Percentiles rank a stretch among this genome's conserved stretches.
These are phyloP conservation scores for Shargacucullia verbasci DNA, from an alignment of 2,888 invertebrate genomes.

Conservation along the genomic window DNA sequence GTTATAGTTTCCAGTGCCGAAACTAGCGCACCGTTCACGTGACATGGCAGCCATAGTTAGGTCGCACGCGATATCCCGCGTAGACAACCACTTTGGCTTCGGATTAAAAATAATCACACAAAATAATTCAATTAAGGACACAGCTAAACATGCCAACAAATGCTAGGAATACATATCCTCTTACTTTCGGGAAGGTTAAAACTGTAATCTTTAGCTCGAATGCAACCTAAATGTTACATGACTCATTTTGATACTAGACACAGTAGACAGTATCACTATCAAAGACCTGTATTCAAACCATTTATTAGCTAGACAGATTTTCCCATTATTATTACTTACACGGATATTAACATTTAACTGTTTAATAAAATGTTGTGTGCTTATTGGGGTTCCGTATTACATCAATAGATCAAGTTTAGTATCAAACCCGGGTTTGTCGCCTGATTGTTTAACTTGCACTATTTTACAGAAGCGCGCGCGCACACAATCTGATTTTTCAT, in stretches of 20 bases:
- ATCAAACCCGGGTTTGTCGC: no score
- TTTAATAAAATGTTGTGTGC: no score
- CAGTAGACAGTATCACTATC: constrained; percentile 12
- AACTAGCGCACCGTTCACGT: constrained; percentile 42
- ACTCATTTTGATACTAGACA: constrained; percentile 31
- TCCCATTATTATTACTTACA: constrained; percentile 11
- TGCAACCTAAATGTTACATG: constrained; percentile 34
- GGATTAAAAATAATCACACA: constrained; percentile 12
- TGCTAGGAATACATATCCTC: constrained; percentile 11
- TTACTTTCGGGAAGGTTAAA: constrained; percentile 17
- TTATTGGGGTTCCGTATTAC: no score
- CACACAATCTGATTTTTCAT: no score
- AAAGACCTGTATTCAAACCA: constrained; percentile 20
- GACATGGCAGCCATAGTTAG: constrained; percentile 34
- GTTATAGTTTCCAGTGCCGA: constrained; percentile 28
- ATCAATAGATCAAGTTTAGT: no score
- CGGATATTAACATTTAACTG: no score
- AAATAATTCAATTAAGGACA: constrained; percentile 38
- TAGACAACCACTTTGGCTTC: constrained; percentile 3
- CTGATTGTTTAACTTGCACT: no score
- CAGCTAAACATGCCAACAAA: constrained; percentile 1
- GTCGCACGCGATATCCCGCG: constrained; percentile 38
- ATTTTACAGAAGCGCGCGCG: no score
- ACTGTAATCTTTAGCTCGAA: constrained; percentile 38
- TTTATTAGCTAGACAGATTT: constrained; percentile 25